Conservation (phyloP, 2,888 invertebrate species). For the Drosophila kambysellisi region DNA sequence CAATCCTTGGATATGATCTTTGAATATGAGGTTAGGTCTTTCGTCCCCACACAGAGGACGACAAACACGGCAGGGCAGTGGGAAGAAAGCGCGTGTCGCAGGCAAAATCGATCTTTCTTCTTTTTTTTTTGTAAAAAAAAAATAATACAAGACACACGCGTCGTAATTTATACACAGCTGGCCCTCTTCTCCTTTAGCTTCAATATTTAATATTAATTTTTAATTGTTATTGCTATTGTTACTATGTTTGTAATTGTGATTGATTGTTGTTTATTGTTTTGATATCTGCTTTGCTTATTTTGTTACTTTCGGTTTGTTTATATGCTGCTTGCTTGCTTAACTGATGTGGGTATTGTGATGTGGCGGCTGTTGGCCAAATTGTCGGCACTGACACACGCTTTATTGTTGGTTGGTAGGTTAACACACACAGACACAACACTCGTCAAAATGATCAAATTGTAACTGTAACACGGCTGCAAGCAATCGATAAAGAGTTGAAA, state of each 20-base stretch:
- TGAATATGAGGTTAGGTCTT: neutral
- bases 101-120: neutral
- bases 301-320: conserved; percentile 13
- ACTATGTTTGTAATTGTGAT: conserved; percentile 15
- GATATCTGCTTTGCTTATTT: conserved; percentile 24
- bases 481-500: conserved; percentile 30
- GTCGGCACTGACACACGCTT: conserved; percentile 31
- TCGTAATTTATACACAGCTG: conserved; percentile 29
- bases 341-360: conserved; percentile 5
- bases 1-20: conserved; percentile 6
- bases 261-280: conserved; percentile 17
- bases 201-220: neutral
- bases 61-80: conserved; percentile 12
- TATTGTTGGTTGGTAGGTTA: conserved; percentile 23
- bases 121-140: conserved; percentile 26
- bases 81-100: conserved; percentile 21
- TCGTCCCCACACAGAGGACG: conserved; percentile 21
- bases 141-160: conserved; percentile 39
- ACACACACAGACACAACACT: conserved; percentile 57
- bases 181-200: neutral
- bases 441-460: conserved; percentile 53
- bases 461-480: conserved; percentile 56
- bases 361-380: conserved; percentile 14
- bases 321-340: conserved; percentile 23
- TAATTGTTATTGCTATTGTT: conserved; percentile 2